Evolutionary conservation across 2,888 invertebrate species (phyloP), one percentile per base, ranked within the genome.

Genomic region (Reticulitermes lucifugus): DNA sequence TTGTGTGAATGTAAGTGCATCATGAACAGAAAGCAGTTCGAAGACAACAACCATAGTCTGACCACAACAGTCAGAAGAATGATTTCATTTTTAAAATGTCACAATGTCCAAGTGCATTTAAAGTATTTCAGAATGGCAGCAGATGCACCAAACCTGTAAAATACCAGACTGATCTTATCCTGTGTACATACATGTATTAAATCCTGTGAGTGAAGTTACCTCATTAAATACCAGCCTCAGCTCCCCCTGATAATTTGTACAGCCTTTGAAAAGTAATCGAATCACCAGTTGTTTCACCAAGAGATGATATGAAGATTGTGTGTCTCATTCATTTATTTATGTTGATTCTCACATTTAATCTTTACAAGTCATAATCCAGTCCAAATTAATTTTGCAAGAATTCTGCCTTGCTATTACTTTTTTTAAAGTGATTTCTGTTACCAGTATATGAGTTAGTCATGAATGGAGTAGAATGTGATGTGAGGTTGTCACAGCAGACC

Each of bases 181-280:
- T 41, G 7, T 73, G 73, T 73, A 73, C 21, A 73, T 73, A 73
- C 12, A 41, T 73, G 18, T 29, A 73, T 73, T 73, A 73, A 73
- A 73, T 25, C 65, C 65, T 65, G 73, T 73, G 41, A 73, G 73
- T 14, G 41, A 73, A 41, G 73, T 73, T 73, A 73, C 73, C 73
- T 73, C 73, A 73, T 73, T 41, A 73, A 70, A 65, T 65, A 60
- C 6, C 60, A 21, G 21, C 12, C n/a, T 55, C 55, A 14, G 12
- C 10, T 14, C 25, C 65, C 25, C 65, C 25, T 2, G 2, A 14
- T 65, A n/a, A 65, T 65, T 25, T 65, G 65, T 65, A 65, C 65
- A 65, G 65, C 65, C 65, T 25, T n/a, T 65, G n/a, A 2, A 9
- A n/a, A 65, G n/a, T n/a, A 60, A 65, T 65, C n/a, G n/a, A 65